Percentiles rank a stretch among this genome's conserved stretches.
phyloP scores from a whole-genome alignment of 2,797 vertebrate species.

The Sciurus carolinensis region DNA sequence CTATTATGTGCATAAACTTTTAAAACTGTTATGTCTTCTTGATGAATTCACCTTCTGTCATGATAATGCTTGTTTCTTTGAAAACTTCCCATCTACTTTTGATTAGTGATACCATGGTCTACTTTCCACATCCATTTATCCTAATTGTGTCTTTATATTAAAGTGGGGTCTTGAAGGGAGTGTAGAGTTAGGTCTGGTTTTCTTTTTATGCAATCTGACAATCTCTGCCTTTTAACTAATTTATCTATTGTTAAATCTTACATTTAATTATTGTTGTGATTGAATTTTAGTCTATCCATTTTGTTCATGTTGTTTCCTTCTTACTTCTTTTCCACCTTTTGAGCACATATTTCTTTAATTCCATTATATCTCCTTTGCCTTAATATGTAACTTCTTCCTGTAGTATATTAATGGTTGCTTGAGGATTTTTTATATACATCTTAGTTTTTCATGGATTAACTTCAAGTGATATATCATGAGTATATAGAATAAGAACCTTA shows the following conservation, averaged over 20 bases:
- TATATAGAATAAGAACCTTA: neutral
- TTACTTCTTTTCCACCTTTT: neutral
- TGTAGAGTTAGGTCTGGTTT: neutral
- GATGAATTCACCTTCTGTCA: neutral
- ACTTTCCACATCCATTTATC: neutral
- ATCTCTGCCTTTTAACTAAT: neutral
- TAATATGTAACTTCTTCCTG: neutral
- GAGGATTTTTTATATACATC: neutral
- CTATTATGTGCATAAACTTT: neutral
- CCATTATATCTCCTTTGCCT: neutral
- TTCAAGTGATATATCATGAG: neutral
- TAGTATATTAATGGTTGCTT: neutral
- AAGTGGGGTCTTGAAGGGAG: neutral
- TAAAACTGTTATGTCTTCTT: neutral
- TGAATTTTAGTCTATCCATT: neutral
- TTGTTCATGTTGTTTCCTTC: neutral
- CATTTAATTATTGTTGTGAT: neutral
- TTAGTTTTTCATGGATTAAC: neutral
- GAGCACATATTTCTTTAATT: no score
- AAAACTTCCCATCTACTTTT: neutral
- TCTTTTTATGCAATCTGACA: neutral
- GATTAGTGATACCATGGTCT: neutral
- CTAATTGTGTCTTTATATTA: neutral
- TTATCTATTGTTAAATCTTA: neutral
- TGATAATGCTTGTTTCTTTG: neutral